These are phyloP conservation scores for Dynastes hyllus DNA, from an alignment of 2,888 invertebrate species.

Conservation along the genomic window DNA sequence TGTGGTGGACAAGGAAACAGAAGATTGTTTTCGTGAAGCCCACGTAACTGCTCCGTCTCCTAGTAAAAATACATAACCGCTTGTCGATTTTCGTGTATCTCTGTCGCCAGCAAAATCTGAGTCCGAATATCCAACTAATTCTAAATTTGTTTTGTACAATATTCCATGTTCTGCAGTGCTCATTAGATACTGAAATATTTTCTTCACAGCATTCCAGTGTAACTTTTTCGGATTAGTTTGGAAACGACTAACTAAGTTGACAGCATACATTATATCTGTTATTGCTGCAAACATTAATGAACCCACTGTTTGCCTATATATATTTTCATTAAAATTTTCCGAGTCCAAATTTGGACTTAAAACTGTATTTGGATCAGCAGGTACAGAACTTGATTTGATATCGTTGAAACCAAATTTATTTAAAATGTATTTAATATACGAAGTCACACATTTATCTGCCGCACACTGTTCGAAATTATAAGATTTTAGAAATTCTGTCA, in stretches of 20 bases:
- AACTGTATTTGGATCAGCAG: no score
- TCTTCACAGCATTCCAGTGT: not conserved
- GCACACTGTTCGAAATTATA: no score
- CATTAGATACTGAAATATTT: not conserved
- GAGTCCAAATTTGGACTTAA: not conserved
- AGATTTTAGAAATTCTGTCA: no score
- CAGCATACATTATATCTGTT: not conserved
- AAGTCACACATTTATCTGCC: not conserved
- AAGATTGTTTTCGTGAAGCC: conserved; percentile 25
- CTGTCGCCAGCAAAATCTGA: not conserved
- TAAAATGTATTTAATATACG: not conserved
- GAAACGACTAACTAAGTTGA: not conserved
- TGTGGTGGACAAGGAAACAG: not conserved
- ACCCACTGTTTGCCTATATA: not conserved
- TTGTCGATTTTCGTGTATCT: not conserved
- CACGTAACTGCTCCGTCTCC: no score
- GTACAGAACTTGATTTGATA: no score
- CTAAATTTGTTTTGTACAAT: not conserved
- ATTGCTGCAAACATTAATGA: not conserved
- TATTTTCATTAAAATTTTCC: not conserved
- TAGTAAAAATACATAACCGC: not conserved
- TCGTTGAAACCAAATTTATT: not conserved
- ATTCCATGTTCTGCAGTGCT: not conserved
- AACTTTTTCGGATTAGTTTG: not conserved
- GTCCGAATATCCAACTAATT: not conserved